Conservation (phyloP, 2,888 invertebrate species). For the Boloria euphrosyne region DNA sequence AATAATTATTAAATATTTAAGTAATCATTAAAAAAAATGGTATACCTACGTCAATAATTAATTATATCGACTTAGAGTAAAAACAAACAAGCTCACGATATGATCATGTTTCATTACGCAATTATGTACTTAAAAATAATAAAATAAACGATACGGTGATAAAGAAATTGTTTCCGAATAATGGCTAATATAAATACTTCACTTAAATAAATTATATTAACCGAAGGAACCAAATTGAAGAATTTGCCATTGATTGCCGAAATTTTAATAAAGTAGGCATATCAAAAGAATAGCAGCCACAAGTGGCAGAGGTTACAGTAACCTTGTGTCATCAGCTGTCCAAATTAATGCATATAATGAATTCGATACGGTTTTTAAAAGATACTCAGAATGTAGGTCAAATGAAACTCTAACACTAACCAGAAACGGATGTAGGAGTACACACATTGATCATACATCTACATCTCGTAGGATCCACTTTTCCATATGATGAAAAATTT, state of each 20-base stretch:
- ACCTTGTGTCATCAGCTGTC: conserved; percentile 36
- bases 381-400: conserved; percentile 46
- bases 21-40: no score
- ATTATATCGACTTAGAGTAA: no score
- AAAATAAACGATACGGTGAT: no score
- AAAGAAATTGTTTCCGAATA: no score
- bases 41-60: no score
- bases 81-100: no score
- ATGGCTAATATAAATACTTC: not conserved
- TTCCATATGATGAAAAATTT: not conserved
- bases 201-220: not conserved
- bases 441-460: no score
- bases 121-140: no score
- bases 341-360: conserved; percentile 38
- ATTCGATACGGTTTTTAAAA: conserved; percentile 52
- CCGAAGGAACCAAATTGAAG: no score
- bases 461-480: not conserved
- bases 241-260: not conserved
- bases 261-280: not conserved
- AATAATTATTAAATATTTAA: no score
- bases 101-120: no score
- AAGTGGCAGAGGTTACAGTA: not conserved
- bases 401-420: conserved; percentile 13
- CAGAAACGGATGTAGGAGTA: not conserved
- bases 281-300: not conserved